Conservation (phyloP, 2,888 invertebrate genomes). For the Clusia tigrina region DNA sequence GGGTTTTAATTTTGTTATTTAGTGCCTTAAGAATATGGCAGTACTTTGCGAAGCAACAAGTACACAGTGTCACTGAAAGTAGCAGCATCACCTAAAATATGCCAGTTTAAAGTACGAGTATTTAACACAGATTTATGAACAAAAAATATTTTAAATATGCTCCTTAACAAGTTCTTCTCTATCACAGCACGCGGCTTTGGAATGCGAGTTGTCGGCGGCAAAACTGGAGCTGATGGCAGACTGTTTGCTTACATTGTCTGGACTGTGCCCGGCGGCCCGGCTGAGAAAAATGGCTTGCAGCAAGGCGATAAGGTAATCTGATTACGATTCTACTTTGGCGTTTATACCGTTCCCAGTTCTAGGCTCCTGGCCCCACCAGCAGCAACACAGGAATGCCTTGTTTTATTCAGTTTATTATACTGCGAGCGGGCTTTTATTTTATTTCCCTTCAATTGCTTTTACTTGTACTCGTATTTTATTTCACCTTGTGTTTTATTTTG, state of each 20-base stretch:
- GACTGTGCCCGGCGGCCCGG: slow-evolving; percentile 91
- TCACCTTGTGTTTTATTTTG: no score
- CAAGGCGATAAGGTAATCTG: slow-evolving; percentile 85
- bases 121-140: not conserved
- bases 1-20: no score
- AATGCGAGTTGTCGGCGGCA: slow-evolving; percentile 93
- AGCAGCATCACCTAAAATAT: not conserved
- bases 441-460: not conserved
- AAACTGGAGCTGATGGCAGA: slow-evolving; percentile 83
- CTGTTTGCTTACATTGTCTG: slow-evolving; percentile 91
- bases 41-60: not conserved
- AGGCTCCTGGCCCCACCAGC: no score
- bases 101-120: slow-evolving; percentile 1
- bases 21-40: no score
- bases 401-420: no score
- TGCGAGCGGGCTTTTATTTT: no score
- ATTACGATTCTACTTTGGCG: no score
- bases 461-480: no score
- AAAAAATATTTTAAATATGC: no score
- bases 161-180: no score
- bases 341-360: no score
- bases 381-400: no score
- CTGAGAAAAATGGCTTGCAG: slow-evolving; percentile 86
- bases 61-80: not conserved
- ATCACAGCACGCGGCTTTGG: slow-evolving; percentile 85